Evolutionary conservation across 1,140 invertebrate genomes (phyloP), one percentile per base, ranked within the genome.

Genomic region (Drosophila bipectinata): DNA sequence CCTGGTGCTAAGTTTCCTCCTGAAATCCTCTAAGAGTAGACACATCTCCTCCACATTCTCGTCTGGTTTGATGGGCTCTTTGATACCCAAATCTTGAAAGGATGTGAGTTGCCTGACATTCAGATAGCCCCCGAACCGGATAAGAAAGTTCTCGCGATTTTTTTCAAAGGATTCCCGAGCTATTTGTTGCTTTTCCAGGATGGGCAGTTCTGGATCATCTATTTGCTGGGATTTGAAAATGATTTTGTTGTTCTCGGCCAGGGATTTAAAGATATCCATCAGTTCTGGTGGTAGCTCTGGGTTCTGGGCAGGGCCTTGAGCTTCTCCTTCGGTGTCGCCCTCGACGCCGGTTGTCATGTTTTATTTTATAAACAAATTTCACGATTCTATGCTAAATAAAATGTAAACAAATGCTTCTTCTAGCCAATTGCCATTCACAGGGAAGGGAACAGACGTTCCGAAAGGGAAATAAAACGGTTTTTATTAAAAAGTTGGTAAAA

Each of bases 171-270:
- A 72, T 47, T 95, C 92, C 53, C 84, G 76, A 0, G 96, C 96
- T 59, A 97, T 96, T 71, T 92, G 79, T 79, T 93, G 92, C 92
- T 97, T 98, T 81, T 98, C 95, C 9, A 92, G 79, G 3, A 92
- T 90, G 1, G 92, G 93, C 41, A 97, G 90, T 82, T 98, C 96
- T 6, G 93, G 93, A 90, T 97, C 96, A 74, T 94, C 94, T 59
- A 94, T 93, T 92, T 97, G 96, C 88, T 97, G 96, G 87, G 95
- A 96, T 91, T 95, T 96, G 75, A 97, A 96, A 64, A 93, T 90
- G 51, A 94, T 92, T 45, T 92, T 88, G 1, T 88, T 74, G 74
- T 93, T 91, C 6, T 62, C 63, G 0, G 78, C 82, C 6, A 91
- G 39, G 14, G 67, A 62, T 44, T 80, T 73, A 8, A 87, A 85